Evolutionary conservation across 1,140 invertebrate genomes (phyloP).

Genomic region (Pogonus chalceus): DNA sequence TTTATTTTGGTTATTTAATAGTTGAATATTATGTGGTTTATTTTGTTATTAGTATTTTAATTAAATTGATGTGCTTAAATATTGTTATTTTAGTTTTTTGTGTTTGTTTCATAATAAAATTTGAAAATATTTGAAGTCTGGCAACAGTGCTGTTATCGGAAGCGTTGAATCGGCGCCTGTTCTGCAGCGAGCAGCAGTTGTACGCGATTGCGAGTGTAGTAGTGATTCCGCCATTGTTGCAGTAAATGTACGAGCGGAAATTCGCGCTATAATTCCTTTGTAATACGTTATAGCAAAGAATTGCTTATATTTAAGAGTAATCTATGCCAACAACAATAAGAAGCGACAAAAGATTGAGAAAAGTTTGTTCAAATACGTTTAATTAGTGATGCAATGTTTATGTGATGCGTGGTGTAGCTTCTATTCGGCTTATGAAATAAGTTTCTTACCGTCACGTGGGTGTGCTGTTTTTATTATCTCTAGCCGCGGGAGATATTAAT

Average conservation of each 20-base stretch:
- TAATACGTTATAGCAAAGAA: not conserved
- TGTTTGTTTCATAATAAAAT: no score
- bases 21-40: no score
- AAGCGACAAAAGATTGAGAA: not conserved
- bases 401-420: conserved; percentile 3
- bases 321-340: not conserved
- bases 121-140: no score
- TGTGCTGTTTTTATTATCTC: not conserved
- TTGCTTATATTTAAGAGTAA: not conserved
- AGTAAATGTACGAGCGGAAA: not conserved
- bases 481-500: not conserved
- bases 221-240: conserved; percentile 2
- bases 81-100: no score
- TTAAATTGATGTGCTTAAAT: no score
- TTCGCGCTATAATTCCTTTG: not conserved
- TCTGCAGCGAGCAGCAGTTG: not conserved
- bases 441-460: not conserved
- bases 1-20: no score
- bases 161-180: conserved; percentile 1
- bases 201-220: not conserved
- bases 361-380: not conserved
- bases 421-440: not conserved
- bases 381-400: conserved; percentile 5
- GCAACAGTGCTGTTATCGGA: no score
- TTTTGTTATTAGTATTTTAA: no score